Percentiles rank a stretch among this genome's conserved stretches.
phyloP scores from a whole-genome alignment of 1,140 invertebrate genomes.

The Papilio polytes region DNA sequence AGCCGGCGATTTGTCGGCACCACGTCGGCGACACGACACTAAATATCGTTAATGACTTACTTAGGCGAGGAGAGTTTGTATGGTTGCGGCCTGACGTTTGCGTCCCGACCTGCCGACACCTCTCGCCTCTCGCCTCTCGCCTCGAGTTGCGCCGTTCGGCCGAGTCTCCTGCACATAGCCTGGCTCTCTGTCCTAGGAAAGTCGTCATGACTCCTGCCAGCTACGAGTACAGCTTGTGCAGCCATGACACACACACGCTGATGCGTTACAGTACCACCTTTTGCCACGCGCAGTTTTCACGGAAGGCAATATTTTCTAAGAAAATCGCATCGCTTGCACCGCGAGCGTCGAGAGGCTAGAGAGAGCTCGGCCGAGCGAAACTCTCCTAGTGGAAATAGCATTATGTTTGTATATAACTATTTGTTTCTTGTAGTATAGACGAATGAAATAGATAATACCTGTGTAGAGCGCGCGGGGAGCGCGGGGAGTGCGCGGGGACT shows the following conservation, averaged over 20 bases:
- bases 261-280: too few relatives aligned
- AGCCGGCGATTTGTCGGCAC: neutral
- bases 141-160: too few relatives aligned
- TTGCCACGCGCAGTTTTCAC: too few relatives aligned
- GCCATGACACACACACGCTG: too few relatives aligned
- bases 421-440: constrained; percentile 77
- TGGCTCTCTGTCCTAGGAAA: too few relatives aligned
- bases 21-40: neutral
- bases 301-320: too few relatives aligned
- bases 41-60: neutral
- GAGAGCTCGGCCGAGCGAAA: constrained; percentile 60
- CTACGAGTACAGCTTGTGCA: too few relatives aligned
- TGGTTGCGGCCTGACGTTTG: too few relatives aligned
- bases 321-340: neutral
- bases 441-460: constrained; percentile 78
- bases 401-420: constrained; percentile 81
- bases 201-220: too few relatives aligned
- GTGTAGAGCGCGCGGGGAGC: constrained; percentile 41
- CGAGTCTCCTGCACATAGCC: too few relatives aligned
- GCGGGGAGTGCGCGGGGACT: constrained; percentile 36
- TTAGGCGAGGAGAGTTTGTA: neutral
- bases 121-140: too few relatives aligned
- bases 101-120: too few relatives aligned
- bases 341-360: accelerated
- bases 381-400: constrained; percentile 63